These are phyloP conservation scores for Scrobipalpa atriplicella DNA, from an alignment of 2,888 invertebrate species.

Conservation along the genomic window DNA sequence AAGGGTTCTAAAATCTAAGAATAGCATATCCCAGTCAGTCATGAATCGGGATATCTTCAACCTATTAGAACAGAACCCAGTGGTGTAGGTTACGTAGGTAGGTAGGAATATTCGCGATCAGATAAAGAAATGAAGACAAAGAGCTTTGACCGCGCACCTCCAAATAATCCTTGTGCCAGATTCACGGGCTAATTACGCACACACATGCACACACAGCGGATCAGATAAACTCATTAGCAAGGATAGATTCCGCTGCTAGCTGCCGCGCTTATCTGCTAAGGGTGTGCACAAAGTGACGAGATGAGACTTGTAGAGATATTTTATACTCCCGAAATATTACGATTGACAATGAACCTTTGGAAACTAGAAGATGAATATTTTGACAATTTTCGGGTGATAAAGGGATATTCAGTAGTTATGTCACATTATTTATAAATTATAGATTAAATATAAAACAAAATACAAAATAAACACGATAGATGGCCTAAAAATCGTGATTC, in stretches of 20 bases:
- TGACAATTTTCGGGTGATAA: too few species aligned
- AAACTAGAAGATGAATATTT: too few species aligned
- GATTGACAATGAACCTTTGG: background rate
- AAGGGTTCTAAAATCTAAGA: too few species aligned
- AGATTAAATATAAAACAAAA: too few species aligned
- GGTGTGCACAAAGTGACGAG: constrained; percentile 35
- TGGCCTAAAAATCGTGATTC: too few species aligned
- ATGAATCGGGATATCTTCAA: too few species aligned
- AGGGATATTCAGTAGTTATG: too few species aligned
- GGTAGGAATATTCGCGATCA: background rate
- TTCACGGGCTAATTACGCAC: constrained; percentile 72
- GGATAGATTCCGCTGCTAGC: constrained; percentile 75
- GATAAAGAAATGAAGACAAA: constrained; percentile 41
- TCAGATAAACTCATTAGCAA: constrained; percentile 82
- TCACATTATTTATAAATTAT: too few species aligned
- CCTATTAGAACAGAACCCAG: too few species aligned
- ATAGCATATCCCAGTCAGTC: too few species aligned
- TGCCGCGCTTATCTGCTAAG: constrained; percentile 68
- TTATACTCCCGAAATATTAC: too few species aligned
- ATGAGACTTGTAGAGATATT: constrained; percentile 40
- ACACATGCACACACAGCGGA: constrained; percentile 50
- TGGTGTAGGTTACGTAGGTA: background rate
- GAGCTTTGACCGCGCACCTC: constrained; percentile 57
- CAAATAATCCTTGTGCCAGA: constrained; percentile 74
- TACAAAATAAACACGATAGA: too few species aligned